Base-by-base conservation (phyloP, 2,888 invertebrate species). In the Choristoneura rosaceana region DNA sequence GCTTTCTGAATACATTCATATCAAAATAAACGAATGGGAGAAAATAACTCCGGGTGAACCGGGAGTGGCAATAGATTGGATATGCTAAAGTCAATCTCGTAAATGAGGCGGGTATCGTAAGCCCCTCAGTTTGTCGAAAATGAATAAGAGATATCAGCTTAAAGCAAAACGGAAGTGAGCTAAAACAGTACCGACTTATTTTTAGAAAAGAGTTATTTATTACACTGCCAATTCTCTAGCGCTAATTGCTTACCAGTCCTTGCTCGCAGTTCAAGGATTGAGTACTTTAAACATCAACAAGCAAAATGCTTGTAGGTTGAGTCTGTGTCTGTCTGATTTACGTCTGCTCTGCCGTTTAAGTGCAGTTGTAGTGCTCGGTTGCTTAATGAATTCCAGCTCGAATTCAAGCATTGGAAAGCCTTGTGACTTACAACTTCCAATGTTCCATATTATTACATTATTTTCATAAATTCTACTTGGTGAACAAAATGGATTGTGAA, bases 211-310 rank as follows among this genome's bases (percentile, higher is more conserved):
- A 79, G 79, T 81, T 81, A 84, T 86, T 81, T 82, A 84, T 85
- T 82, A 85, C 79, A 71, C 80, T 82, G 83, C 81, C 83, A 80
- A 83, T 80, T 81, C 77, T 55, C 55, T 55, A 55, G 80, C 76
- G 76, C 82, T 85, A 87, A 87, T 87, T 83, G 82, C 84, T 79
- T 78, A 82, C 81, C 79, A 80, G 82, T 82, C 81, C 79, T 80
- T 75, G 80, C 77, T 79, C 80, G 75, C 76, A 79, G 59, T 60
- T 70, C 68, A 33, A 78, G 82, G 80, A 84, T 81, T 81, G 83
- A 81, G 76, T 74, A 79, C 79, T 82, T 80, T 79, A 80, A 82
- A 76, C 77, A 76, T 77, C 47, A 74, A 73, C 69, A 75, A 74
- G 71, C 73, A 70, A 74, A 75, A 50, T 60, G 68, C 68, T 68